phyloP scores from a whole-genome alignment of 2,888 invertebrate species.

The Tetramorium bicarinatum region DNA sequence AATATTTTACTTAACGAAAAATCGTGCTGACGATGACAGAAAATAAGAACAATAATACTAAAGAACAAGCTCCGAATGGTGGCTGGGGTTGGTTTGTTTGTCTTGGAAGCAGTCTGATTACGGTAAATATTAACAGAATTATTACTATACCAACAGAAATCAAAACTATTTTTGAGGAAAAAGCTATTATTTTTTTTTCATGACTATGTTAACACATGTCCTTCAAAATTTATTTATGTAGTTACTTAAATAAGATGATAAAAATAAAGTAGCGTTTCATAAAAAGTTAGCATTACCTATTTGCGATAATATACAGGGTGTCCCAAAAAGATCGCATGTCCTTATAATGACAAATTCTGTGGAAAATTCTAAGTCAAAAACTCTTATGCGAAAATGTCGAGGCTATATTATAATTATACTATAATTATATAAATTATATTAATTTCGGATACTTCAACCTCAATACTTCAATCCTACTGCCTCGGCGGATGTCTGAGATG shows the following conservation, averaged over 20 bases:
- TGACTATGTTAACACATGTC: background rate
- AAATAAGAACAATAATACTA: conserved; percentile 36
- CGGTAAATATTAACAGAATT: conserved; percentile 88
- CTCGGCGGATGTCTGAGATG: no score
- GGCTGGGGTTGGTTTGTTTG: conserved; percentile 96
- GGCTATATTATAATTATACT: no score
- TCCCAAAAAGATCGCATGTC: no score
- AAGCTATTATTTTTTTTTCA: background rate
- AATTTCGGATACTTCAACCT: no score
- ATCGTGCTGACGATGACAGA: background rate
- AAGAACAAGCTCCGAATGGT: conserved; percentile 91
- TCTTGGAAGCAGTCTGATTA: conserved; percentile 93
- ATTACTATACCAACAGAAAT: background rate
- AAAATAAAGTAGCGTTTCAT: background rate
- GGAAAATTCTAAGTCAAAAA: no score
- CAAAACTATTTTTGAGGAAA: background rate
- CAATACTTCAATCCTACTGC: no score
- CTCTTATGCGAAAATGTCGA: no score
- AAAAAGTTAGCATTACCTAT: background rate
- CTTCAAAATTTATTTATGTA: background rate
- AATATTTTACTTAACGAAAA: background rate
- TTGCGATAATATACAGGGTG: background rate
- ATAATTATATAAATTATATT: no score
- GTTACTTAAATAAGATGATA: background rate
- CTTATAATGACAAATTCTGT: no score